Evolutionary conservation across 2,888 invertebrate genomes (phyloP), one percentile per base, ranked within the genome.

Genomic region (Eristalis pertinax): DNA sequence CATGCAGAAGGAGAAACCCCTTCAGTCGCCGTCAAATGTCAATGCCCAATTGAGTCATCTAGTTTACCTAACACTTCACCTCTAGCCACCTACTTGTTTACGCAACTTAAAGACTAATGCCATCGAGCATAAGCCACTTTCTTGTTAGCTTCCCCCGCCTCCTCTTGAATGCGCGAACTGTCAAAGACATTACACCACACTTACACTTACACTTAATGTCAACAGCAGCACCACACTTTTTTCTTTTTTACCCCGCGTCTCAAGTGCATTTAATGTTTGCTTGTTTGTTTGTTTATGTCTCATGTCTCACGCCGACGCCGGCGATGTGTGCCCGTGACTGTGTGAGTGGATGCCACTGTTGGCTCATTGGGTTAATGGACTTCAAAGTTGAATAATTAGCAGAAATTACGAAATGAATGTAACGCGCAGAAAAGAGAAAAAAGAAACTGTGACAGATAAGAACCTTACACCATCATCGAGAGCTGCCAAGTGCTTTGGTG

Each of bases 291-390:
- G 58, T 60, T 63, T 74, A 62, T 74, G 50, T 80, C 62, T 74
- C 63, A 10, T 32, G 68, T 32, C 35, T 64, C 38, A 19, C 38
- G 11, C 26, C 19, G 32, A 32, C 32, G n/a, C 50, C 13, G 13
- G 0, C 11, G 43, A 50, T 43, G 13, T n/a, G 43, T 7, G 15
- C 4, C 2, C 5, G 32, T 5, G 5, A 32, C 7, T 32, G 32
- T n/a, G 15, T n/a, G 50, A 1, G n/a, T 19, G 50, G 50, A 50
- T 50, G 60, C 32, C 41, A n/a, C 26, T 41, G 15, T 76, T 70
- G 35, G 82, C 50, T 85, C 83, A 86, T 75, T 86, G 86, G 86
- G 86, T 86, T 78, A 86, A 86, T 83, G 86, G 86, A 83, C 86
- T 86, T 83, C 78, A 78, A 75, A 83, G 86, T 79, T 86, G 70